Conservation (phyloP, 2,797 vertebrate species). For the Hyperoplus lanceolatus region DNA sequence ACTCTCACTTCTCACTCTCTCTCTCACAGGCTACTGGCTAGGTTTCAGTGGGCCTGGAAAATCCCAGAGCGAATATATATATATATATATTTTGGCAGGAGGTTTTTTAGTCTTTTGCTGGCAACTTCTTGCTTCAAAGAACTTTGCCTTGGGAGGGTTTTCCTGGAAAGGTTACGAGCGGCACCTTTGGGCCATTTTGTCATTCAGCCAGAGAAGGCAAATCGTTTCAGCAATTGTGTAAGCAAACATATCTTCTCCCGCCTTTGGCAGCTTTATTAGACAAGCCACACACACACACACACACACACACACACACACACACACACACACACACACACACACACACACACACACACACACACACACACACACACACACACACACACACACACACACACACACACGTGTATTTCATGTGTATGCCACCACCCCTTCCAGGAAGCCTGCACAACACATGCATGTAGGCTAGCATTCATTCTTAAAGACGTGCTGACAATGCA, state of each 20-base stretch:
- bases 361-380: no score
- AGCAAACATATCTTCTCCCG: constrained; percentile 10
- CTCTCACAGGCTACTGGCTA: constrained; percentile 5
- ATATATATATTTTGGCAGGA: neutral
- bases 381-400: no score
- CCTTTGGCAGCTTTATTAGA: constrained; percentile 34
- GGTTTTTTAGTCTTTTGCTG: neutral
- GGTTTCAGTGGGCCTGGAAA: neutral
- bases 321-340: no score
- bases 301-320: no score
- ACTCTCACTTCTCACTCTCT: neutral
- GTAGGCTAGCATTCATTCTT: no score
- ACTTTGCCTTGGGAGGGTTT: constrained; percentile 37
- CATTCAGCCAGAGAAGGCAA: constrained; percentile 12
- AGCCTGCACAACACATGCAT: no score
- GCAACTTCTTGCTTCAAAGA: constrained; percentile 50
- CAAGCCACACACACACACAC: neutral
- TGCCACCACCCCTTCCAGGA: no score
- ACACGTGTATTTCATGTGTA: no score
- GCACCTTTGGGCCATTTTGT: constrained; percentile 3
- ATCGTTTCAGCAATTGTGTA: constrained; percentile 52
- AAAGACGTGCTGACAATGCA: no score
- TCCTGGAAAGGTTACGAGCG: constrained; percentile 48
- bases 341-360: no score
- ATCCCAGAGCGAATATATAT: neutral